Base-by-base conservation (phyloP, 2,797 vertebrate genomes). In the Catostomus latipinnis region DNA sequence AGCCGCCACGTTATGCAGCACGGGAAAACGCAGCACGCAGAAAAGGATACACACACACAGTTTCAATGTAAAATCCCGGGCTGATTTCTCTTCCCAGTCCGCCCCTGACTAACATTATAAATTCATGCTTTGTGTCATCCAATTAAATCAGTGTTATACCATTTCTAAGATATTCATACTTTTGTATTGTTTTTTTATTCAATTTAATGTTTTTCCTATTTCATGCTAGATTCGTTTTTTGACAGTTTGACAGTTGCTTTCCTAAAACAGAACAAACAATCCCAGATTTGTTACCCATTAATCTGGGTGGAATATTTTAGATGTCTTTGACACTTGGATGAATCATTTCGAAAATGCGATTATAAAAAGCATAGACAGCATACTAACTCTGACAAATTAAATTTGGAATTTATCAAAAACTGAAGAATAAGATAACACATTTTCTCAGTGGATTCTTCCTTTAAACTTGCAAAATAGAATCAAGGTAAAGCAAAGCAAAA, bases 201-300 rank as follows among this genome's bases (percentile, higher is more conserved):
- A 3, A 34, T 34, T 34, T 34, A 34, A 34, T 34, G 34, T 34
- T 34, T 34, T 54, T 67, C 18, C 68, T 54, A 14, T 54, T 63
- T 79, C 52, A 56, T 71, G 76, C 61, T n/a, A 71, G 43, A 71
- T 46, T 56, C 14, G 48, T 12, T 78, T 71, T 48, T 46, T 71
- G 48, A 53, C 67, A 78, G 18, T 70, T 71, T 78, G 76, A 63
- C 76, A 48, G 57, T 48, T 46, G 61, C 50, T 66, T 50, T 62
- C 67, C 7, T 62, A 53, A 50, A 78, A 18, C 76, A 62, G 34
- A 70, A 62, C 49, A 76, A 56, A 76, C 62, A 76, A 57, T 57
- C 22, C 16, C 16, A 49, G 34, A 76, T 67, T 45, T 68, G 54
- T 71, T 46, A 18, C n/a, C n/a, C 5, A 9, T 6, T 16, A 60